Conservation (phyloP, 2,113 vertebrate species). For the Galeopterus variegatus region DNA sequence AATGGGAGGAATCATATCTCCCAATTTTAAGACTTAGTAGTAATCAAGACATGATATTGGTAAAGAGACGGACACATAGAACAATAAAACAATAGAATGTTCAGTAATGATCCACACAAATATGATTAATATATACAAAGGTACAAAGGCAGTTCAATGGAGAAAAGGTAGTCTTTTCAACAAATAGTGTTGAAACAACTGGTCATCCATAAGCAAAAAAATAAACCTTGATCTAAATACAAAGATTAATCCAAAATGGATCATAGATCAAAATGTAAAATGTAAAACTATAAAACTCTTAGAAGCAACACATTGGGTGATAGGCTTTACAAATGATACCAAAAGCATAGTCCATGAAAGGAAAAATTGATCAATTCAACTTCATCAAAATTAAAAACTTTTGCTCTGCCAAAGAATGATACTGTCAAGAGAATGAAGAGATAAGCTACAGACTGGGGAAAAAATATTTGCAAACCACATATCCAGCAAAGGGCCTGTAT, state of each 20-base stretch:
- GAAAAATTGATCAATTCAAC: neutral
- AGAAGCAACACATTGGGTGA: neutral
- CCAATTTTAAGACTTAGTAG: neutral
- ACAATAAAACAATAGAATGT: neutral
- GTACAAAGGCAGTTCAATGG: neutral
- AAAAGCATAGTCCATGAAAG: constrained; percentile 10
- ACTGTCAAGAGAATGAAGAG: neutral
- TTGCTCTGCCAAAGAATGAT: neutral
- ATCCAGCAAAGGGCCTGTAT: neutral
- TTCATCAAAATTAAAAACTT: constrained; percentile 28
- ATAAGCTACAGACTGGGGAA: neutral
- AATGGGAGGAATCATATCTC: neutral
- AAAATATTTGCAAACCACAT: neutral
- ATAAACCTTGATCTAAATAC: neutral
- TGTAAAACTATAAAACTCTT: neutral
- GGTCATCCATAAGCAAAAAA: neutral
- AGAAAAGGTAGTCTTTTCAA: neutral
- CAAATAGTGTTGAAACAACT: neutral
- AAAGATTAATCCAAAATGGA: constrained; percentile 6
- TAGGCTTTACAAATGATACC: neutral
- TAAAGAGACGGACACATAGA: neutral
- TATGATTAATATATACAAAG: neutral
- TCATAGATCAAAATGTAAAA: neutral
- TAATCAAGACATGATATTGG: neutral
- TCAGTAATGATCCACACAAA: neutral